Percentiles rank a stretch among this genome's conserved stretches.
phyloP scores from a whole-genome alignment of 1,140 invertebrate genomes.

The Gerris buenoi region DNA sequence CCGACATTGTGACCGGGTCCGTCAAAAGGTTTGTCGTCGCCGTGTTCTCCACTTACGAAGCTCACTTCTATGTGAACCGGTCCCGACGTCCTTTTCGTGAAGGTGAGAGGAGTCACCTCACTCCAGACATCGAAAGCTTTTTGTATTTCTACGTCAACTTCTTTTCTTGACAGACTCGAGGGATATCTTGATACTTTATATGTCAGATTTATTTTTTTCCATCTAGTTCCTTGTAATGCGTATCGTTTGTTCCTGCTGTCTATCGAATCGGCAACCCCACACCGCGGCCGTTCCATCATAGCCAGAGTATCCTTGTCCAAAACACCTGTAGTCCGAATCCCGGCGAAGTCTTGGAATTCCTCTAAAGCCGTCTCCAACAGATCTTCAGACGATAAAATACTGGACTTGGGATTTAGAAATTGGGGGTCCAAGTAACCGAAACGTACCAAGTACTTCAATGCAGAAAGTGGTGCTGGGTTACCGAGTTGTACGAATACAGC shows the following conservation, averaged over 20 bases:
- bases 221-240: conserved; percentile 78
- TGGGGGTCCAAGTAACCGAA: conserved; percentile 68
- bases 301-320: conserved; percentile 57
- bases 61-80: conserved; percentile 74
- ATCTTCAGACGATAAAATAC: conserved; percentile 55
- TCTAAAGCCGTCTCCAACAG: conserved; percentile 51
- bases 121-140: conserved; percentile 77
- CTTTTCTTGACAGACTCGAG: conserved; percentile 42
- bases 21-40: conserved; percentile 86
- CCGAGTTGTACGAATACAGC: too few species aligned
- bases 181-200: conserved; percentile 85
- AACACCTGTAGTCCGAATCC: conserved; percentile 65
- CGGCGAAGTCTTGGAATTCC: conserved; percentile 80
- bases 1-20: conserved; percentile 79
- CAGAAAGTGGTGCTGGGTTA: conserved; percentile 21
- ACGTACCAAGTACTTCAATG: conserved; percentile 74
- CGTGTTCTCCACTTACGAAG: conserved; percentile 76
- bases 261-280: conserved; percentile 60
- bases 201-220: conserved; percentile 73
- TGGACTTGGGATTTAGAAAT: conserved; percentile 50
- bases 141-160: conserved; percentile 62
- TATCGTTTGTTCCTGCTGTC: conserved; percentile 66
- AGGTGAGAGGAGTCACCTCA: conserved; percentile 66
- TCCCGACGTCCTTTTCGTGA: conserved; percentile 47
- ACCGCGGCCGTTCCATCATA: conserved; percentile 65